Base-by-base conservation (phyloP, 2,797 vertebrate genomes). In the Sebastes dallii region DNA sequence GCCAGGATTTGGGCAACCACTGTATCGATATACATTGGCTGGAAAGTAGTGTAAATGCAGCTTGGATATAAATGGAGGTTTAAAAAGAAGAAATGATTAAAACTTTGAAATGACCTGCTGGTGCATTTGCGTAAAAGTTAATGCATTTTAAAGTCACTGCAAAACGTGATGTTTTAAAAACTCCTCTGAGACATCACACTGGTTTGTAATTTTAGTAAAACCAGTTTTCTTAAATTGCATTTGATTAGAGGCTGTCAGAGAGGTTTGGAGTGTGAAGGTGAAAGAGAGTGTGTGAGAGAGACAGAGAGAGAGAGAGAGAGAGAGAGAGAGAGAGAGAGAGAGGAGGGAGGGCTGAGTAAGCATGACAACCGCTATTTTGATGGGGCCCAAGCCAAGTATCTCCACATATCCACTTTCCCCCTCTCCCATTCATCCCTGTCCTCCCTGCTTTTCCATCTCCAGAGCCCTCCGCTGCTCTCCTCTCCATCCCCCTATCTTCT, bases 361-460 rank as follows among this genome's bases (percentile, higher is more conserved):
- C 90, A 92, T 89, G 88, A 94, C 92, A 93, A 90, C 89, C 77
- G 29, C 77, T 92, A 86, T 94, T 93, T 92, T 92, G 87, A 93
- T 88, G 92, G 93, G 92, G 85, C 88, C 84, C 72, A 77, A 90
- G 91, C 91, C 89, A 92, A 91, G 77, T 87, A 91, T 92, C 87
- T 90, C 77, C 81, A 84, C 89, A 86, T 90, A 87, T 92, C 89
- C 86, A 91, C 76, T 90, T 85, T 84, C 78, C 81, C 58, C 81
- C 58, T 78, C 72, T 75, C 64, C 83, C 73, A 77, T 84, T 89
- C 77, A 86, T 87, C 85, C 77, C 64, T 68, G 66, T 82, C 75
- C 87, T 86, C 76, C 55, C 81, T 50, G 68, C 85, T 75, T 91
- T 90, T 91, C 88, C 81, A 78, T 84, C 84, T 82, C 78, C 46